A percentile compares a stretch with the other conserved stretches of the same genome.
These are phyloP conservation scores for Sakesphorus luctuosus DNA, from an alignment of 2,113 vertebrate species.

Conservation along the genomic window DNA sequence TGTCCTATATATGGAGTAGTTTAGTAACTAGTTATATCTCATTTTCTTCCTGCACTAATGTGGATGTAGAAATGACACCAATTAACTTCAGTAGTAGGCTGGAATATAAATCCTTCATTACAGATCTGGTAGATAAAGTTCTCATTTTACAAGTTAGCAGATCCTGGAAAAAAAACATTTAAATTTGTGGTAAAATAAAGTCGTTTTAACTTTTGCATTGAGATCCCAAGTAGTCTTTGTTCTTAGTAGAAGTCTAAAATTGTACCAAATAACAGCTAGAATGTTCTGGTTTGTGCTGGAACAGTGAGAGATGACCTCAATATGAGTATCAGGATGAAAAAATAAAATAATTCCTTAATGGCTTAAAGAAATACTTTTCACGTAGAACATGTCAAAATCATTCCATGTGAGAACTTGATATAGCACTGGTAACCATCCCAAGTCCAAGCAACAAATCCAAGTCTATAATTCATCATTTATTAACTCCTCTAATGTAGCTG, in stretches of 20 bases:
- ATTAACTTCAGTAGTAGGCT: neutral
- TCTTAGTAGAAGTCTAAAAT: neutral
- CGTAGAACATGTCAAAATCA: rapidly evolving
- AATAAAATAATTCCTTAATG: neutral
- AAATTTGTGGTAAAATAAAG: neutral
- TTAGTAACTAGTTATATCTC: neutral
- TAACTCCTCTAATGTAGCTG: neutral
- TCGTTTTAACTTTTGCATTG: neutral
- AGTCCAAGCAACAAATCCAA: neutral
- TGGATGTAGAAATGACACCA: neutral
- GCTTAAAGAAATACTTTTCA: neutral
- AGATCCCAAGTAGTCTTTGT: neutral
- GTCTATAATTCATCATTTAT: neutral
- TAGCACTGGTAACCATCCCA: neutral
- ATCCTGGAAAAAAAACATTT: neutral
- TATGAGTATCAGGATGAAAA: neutral
- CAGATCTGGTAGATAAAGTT: neutral
- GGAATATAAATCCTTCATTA: neutral
- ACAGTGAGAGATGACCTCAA: neutral
- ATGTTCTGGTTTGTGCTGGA: neutral
- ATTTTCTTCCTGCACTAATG: neutral
- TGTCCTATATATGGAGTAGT: neutral
- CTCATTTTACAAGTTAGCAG: neutral
- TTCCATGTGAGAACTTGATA: too few relatives aligned
- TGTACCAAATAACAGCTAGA: neutral